Evolutionary conservation across 2,113 vertebrate species (phyloP).

Genomic region (Calyptommatus sinebrachiatus): DNA sequence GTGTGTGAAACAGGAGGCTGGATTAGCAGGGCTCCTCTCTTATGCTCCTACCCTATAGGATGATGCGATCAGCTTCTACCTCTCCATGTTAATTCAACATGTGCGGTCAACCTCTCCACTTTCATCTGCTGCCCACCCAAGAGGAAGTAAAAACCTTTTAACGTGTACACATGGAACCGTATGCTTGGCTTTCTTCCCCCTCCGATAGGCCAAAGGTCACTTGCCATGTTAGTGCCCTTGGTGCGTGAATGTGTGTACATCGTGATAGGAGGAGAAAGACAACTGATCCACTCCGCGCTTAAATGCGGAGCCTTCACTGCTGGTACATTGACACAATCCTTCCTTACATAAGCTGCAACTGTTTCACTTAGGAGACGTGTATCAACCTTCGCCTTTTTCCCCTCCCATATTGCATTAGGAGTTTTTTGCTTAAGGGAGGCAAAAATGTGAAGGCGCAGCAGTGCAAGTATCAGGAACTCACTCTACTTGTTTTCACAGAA

Average conservation of each 20-base stretch:
- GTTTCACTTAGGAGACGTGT: too few species aligned
- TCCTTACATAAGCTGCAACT: too few species aligned
- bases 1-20: too few species aligned
- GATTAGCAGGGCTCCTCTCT: not conserved
- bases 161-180: not conserved
- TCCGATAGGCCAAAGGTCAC: not conserved
- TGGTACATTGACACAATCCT: too few species aligned
- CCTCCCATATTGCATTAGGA: too few species aligned
- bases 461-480: too few species aligned
- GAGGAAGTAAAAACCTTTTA: slow-evolving; percentile 6
- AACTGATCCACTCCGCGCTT: not conserved
- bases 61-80: not conserved
- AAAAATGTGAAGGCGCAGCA: too few species aligned
- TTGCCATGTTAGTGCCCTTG: not conserved
- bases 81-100: not conserved
- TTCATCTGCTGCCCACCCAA: not conserved
- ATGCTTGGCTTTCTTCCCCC: not conserved
- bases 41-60: not conserved
- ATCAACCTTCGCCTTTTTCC: too few species aligned
- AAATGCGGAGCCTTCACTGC: not conserved
- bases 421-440: too few species aligned
- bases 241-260: not conserved
- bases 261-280: not conserved
- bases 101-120: not conserved
- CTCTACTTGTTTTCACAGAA: too few species aligned